These are phyloP conservation scores for Nyleta sp. DNA, from an alignment of 2,888 invertebrate genomes.

Conservation along the genomic window DNA sequence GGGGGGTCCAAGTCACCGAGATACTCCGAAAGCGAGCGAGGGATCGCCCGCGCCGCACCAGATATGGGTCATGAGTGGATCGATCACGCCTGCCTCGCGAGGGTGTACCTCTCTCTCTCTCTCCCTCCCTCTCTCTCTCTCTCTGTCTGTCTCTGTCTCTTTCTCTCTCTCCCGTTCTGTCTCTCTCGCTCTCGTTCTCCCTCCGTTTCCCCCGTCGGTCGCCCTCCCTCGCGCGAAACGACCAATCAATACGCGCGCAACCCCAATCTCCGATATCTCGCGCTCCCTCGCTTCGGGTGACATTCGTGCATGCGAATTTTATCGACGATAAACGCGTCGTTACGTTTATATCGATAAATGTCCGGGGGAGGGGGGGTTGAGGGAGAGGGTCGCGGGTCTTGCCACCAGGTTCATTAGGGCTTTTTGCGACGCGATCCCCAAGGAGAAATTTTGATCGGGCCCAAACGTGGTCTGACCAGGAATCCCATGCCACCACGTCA, in stretches of 20 bases:
- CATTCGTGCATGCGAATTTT: conserved; percentile 47
- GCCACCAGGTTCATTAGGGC: too few species aligned
- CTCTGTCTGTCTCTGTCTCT: conserved; percentile 79
- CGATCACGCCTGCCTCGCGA: conserved; percentile 77
- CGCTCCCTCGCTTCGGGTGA: conserved; percentile 43
- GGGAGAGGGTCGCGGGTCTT: too few species aligned
- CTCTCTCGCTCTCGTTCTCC: conserved; percentile 79
- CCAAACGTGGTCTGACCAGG: too few species aligned
- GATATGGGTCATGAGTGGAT: conserved; percentile 82
- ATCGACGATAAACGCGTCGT: too few species aligned
- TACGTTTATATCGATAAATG: too few species aligned
- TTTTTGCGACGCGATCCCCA: too few species aligned
- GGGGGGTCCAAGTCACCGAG: conserved; percentile 52
- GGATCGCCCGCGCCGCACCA: conserved; percentile 67
- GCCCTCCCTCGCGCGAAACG: conserved; percentile 73
- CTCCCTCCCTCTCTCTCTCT: conserved; percentile 74
- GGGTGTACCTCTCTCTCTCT: conserved; percentile 79
- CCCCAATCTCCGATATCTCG: conserved; percentile 76
- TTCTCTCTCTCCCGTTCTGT: conserved; percentile 79
- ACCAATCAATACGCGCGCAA: conserved; percentile 79
- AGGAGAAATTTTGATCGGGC: too few species aligned
- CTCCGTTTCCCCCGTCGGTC: conserved; percentile 78
- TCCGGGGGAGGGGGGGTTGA: too few species aligned
- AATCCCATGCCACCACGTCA: too few species aligned
- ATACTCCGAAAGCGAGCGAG: conserved; percentile 62